phyloP scores from a whole-genome alignment of 2,797 vertebrate genomes.

The Sphenopsis melanotis region DNA sequence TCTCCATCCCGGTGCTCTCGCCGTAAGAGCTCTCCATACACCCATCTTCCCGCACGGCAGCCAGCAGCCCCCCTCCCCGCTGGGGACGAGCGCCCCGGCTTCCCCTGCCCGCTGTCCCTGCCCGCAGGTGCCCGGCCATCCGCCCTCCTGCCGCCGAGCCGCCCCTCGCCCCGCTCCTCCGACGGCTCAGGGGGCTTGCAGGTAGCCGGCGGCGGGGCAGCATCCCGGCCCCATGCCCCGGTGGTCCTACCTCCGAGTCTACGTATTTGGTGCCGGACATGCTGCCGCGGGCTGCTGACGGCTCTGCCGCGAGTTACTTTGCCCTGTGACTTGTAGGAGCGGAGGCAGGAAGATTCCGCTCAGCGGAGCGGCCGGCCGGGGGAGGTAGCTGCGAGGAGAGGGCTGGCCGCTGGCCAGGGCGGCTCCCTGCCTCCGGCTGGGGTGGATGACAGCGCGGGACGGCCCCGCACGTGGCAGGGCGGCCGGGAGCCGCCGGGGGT shows the following conservation, averaged over 20 bases:
- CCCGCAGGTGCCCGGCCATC: not conserved
- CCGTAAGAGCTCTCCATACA: not conserved
- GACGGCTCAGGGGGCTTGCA: not conserved
- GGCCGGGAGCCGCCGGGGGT: not conserved
- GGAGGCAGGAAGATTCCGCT: conserved; percentile 73
- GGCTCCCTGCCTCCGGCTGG: conserved; percentile 57
- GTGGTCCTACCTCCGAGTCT: conserved; percentile 86
- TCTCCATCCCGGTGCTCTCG: too few relatives aligned
- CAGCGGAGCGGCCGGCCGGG: conserved; percentile 59
- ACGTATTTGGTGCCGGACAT: conserved; percentile 94
- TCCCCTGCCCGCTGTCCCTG: not conserved
- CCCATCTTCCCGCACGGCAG: not conserved
- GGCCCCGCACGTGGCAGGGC: conserved; percentile 55
- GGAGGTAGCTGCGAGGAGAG: conserved; percentile 71
- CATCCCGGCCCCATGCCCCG: not conserved
- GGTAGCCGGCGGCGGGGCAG: too few relatives aligned
- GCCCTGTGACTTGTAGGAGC: conserved; percentile 64
- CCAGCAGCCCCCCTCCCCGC: not conserved
- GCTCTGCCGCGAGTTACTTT: conserved; percentile 59
- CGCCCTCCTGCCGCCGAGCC: not conserved
- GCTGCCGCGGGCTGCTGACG: conserved; percentile 72
- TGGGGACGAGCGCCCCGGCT: not conserved
- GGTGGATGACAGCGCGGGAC: conserved; percentile 47
- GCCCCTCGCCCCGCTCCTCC: not conserved
- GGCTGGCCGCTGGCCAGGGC: conserved; percentile 70